These are phyloP conservation scores for Stictocephala bisonia DNA, from an alignment of 2,888 invertebrate species.

Conservation along the genomic window DNA sequence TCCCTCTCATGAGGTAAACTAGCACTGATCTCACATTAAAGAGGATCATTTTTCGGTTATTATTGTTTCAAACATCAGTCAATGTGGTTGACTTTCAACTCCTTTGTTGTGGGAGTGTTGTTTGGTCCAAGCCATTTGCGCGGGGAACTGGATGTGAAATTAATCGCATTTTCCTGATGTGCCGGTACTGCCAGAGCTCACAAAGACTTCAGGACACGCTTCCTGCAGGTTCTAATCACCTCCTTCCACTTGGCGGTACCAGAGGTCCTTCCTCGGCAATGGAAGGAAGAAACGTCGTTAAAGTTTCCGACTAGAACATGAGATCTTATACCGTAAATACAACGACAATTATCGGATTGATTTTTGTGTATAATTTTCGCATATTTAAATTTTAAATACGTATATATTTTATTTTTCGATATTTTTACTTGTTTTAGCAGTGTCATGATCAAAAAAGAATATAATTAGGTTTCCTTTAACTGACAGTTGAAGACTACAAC, in stretches of 20 bases:
- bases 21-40: no score
- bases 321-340: no score
- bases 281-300: not conserved
- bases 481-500: no score
- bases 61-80: not conserved
- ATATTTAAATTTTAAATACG: no score
- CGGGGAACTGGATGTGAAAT: conserved; percentile 37
- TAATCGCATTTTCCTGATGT: conserved; percentile 26
- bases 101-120: conserved; percentile 29
- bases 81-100: conserved; percentile 17
- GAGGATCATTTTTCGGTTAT: conserved; percentile 1
- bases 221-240: not conserved
- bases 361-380: no score
- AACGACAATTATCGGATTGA: no score
- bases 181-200: not conserved
- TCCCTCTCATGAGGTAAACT: no score
- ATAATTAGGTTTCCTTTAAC: no score
- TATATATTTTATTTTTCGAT: no score
- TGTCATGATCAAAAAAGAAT: no score
- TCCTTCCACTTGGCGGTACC: not conserved
- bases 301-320: no score
- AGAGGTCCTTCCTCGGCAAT: not conserved
- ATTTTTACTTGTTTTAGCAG: no score
- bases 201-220: not conserved
- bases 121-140: conserved; percentile 26